A percentile compares a stretch with the other conserved stretches of the same genome.
These are phyloP conservation scores for Physocephala rufipes DNA, from an alignment of 2,888 invertebrate genomes.

Conservation along the genomic window DNA sequence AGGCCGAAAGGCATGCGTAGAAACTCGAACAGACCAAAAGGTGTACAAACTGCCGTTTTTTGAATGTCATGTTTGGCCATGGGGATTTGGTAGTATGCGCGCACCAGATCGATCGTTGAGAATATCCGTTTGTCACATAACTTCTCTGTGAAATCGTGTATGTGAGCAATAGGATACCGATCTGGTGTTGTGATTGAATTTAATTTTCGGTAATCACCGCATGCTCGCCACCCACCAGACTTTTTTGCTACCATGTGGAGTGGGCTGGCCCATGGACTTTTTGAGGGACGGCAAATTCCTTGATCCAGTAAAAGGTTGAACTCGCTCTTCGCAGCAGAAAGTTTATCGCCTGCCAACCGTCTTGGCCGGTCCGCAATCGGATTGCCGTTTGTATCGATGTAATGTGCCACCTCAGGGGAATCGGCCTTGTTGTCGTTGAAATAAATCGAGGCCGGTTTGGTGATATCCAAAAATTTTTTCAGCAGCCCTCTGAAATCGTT, in stretches of 20 bases:
- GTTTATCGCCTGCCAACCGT: background rate
- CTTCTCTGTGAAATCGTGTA: constrained; percentile 10
- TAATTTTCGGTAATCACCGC: constrained; percentile 12
- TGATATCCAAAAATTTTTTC: constrained; percentile 29
- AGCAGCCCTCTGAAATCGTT: constrained; percentile 27
- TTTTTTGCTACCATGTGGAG: constrained; percentile 16
- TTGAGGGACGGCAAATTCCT: background rate
- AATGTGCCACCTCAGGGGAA: background rate
- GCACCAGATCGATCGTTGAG: constrained; percentile 33
- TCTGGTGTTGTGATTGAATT: background rate
- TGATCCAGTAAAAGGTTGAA: background rate
- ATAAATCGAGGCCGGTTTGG: constrained; percentile 25
- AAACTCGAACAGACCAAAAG: constrained; percentile 57
- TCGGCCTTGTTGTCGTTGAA: constrained; percentile 3
- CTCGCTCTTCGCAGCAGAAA: constrained; percentile 11
- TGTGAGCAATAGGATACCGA: constrained; percentile 22
- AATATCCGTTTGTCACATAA: constrained; percentile 19
- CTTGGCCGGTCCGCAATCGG: background rate
- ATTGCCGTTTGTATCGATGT: background rate
- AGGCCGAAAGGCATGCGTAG: constrained; percentile 46
- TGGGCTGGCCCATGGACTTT: constrained; percentile 8
- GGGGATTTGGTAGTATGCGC: constrained; percentile 60
- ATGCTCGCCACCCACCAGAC: constrained; percentile 19
- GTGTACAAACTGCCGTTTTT: constrained; percentile 59
- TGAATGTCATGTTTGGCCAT: constrained; percentile 52